phyloP scores from a whole-genome alignment of 2,888 invertebrate species.

The Caenorhabditis auriculariae region DNA sequence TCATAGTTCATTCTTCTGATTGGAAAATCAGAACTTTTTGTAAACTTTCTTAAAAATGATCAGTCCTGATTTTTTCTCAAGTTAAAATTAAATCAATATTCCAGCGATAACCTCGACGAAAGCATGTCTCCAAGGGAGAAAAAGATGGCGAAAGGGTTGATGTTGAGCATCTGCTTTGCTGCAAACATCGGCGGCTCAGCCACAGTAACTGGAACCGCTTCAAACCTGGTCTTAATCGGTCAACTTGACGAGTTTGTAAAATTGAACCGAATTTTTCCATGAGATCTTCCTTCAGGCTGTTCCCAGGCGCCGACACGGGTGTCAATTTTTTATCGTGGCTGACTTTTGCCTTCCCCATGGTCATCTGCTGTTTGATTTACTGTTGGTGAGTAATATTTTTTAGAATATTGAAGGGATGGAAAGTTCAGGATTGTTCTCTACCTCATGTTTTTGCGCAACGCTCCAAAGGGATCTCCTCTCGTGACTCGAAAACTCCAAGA shows the following conservation, averaged over 20 bases:
- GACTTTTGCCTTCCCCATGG: conserved; percentile 51
- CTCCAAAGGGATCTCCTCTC: conserved; percentile 41
- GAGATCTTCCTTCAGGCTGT: conserved; percentile 27
- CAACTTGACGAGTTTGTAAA: conserved; percentile 52
- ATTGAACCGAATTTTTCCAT: not conserved
- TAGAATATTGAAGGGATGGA: not conserved
- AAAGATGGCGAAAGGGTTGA: conserved; percentile 51
- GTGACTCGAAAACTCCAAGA: conserved; percentile 49
- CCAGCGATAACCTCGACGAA: conserved; percentile 25
- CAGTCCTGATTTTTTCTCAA: no score
- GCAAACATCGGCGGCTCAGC: conserved; percentile 60
- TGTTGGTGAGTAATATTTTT: conserved; percentile 35
- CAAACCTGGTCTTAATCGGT: conserved; percentile 55
- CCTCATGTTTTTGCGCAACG: conserved; percentile 36
- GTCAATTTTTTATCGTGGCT: conserved; percentile 57
- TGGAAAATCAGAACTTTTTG: no score
- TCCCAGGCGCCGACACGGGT: conserved; percentile 48
- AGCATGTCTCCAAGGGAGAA: conserved; percentile 38
- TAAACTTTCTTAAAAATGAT: no score
- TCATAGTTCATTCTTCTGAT: no score
- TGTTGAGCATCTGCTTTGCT: conserved; percentile 55
- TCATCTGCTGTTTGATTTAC: conserved; percentile 35
- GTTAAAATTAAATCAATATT: no score
- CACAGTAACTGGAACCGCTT: conserved; percentile 59
- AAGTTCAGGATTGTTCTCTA: conserved; percentile 27